phyloP scores from a whole-genome alignment of 2,797 vertebrate genomes.

The Denticeps clupeoides region DNA sequence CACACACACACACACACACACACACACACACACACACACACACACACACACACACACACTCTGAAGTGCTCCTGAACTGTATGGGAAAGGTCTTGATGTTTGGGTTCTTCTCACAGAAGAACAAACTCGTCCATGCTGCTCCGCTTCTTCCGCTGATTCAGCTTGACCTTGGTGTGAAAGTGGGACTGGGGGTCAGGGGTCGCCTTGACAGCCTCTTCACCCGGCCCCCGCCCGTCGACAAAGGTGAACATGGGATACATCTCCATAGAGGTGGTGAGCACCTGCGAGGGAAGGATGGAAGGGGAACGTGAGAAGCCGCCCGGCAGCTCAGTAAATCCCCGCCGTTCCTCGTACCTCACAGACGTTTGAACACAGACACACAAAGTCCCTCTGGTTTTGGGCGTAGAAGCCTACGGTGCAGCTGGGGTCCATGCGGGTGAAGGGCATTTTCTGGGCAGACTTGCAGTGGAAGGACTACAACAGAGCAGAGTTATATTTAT shows the following conservation, averaged over 20 bases:
- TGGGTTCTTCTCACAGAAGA: conserved; percentile 57
- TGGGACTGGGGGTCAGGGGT: conserved; percentile 36
- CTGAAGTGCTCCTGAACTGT: not conserved
- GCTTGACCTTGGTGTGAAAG: conserved; percentile 32
- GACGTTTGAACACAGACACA: conserved; percentile 57
- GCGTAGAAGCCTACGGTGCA: conserved; percentile 84
- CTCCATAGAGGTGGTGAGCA: conserved; percentile 58
- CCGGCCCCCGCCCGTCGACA: conserved; percentile 57
- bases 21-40: not conserved
- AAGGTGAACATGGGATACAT: conserved; percentile 81
- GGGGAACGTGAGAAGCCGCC: not conserved
- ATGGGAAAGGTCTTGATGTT: not conserved
- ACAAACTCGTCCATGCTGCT: conserved; percentile 75
- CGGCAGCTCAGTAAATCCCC: no score
- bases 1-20: not conserved
- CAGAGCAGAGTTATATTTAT: no score
- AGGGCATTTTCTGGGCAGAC: conserved; percentile 71
- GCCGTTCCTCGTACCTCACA: conserved; percentile 44
- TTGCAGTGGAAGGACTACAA: conserved; percentile 80
- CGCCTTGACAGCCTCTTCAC: conserved; percentile 41
- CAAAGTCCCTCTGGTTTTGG: conserved; percentile 60
- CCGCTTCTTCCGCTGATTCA: conserved; percentile 35
- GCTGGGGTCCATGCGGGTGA: conserved; percentile 84
- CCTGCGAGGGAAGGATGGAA: conserved; percentile 39
- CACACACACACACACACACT: not conserved